These are phyloP conservation scores for Gobiocypris rarus DNA, from an alignment of 2,113 vertebrate genomes.

Conservation along the genomic window DNA sequence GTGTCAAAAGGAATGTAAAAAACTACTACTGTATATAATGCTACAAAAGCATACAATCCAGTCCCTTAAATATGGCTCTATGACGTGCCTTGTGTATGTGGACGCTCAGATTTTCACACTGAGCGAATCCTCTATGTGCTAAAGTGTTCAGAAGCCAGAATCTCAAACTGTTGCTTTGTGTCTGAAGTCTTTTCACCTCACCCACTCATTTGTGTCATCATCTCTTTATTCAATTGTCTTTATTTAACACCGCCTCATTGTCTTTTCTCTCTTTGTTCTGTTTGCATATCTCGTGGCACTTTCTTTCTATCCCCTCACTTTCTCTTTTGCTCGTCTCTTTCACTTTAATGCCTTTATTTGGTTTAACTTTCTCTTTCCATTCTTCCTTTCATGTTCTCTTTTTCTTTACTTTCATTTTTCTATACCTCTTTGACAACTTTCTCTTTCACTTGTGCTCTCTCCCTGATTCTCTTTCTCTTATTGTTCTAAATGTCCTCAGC, in stretches of 20 bases:
- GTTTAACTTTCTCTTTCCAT: conserved; percentile 7
- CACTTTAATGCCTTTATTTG: not conserved
- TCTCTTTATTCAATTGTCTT: not conserved
- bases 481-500: not conserved
- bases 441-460: not conserved
- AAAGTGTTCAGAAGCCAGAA: conserved; percentile 27
- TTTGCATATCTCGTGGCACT: not conserved
- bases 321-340: conserved; percentile 3
- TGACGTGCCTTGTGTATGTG: not conserved
- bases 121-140: conserved; percentile 14
- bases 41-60: too few species aligned
- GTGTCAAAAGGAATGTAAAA: too few species aligned
- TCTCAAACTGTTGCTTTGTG: conserved; percentile 19
- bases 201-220: conserved; percentile 5
- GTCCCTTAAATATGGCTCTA: not conserved
- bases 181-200: conserved; percentile 10
- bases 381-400: conserved; percentile 4
- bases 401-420: not conserved
- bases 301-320: not conserved
- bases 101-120: not conserved
- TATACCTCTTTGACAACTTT: not conserved
- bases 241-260: not conserved
- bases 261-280: conserved; percentile 19
- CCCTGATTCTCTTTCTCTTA: not conserved
- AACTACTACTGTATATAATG: too few species aligned